Evolutionary conservation across 2,113 vertebrate genomes (phyloP).

Genomic region (Nematolebias whitei): DNA sequence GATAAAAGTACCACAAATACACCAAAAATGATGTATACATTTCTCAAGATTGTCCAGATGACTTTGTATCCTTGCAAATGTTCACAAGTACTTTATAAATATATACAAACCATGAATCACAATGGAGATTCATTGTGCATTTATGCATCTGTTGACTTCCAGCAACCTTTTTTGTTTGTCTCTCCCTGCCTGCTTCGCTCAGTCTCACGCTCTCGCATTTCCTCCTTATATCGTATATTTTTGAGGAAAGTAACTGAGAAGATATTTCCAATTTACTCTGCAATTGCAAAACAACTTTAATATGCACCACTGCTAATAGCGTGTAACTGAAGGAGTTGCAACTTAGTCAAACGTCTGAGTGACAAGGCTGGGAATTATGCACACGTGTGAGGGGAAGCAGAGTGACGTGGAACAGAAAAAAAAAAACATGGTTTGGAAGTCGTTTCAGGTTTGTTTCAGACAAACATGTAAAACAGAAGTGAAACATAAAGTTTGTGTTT

Average conservation of each 20-base stretch:
- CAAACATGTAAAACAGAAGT: neutral
- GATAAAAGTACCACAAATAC: conserved; percentile 41
- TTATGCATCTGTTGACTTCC: conserved; percentile 52
- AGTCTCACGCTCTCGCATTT: conserved; percentile 5
- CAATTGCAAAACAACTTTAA: conserved; percentile 59
- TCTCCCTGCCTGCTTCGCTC: conserved; percentile 16
- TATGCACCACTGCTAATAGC: conserved; percentile 55
- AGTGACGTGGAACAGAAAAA: conserved; percentile 19
- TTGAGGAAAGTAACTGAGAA: conserved; percentile 44
- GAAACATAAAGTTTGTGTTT: neutral
- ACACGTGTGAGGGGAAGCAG: conserved; percentile 20
- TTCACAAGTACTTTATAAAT: conserved; percentile 61
- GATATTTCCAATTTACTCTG: conserved; percentile 51
- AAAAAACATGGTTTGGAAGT: neutral
- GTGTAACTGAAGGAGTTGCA: conserved; percentile 64
- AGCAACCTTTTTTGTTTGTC: conserved; percentile 50
- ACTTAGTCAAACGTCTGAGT: conserved; percentile 41
- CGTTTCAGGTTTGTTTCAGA: neutral
- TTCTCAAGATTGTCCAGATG: conserved; percentile 22
- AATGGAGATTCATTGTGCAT: conserved; percentile 62
- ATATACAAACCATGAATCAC: conserved; percentile 50
- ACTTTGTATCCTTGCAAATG: conserved; percentile 46
- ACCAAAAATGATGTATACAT: conserved; percentile 3
- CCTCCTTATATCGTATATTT: conserved; percentile 51
- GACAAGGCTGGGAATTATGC: conserved; percentile 44